A percentile compares a stretch with the other conserved stretches of the same genome.
Conservation (phyloP, 2,888 invertebrate species). For the Hesperia comma region DNA sequence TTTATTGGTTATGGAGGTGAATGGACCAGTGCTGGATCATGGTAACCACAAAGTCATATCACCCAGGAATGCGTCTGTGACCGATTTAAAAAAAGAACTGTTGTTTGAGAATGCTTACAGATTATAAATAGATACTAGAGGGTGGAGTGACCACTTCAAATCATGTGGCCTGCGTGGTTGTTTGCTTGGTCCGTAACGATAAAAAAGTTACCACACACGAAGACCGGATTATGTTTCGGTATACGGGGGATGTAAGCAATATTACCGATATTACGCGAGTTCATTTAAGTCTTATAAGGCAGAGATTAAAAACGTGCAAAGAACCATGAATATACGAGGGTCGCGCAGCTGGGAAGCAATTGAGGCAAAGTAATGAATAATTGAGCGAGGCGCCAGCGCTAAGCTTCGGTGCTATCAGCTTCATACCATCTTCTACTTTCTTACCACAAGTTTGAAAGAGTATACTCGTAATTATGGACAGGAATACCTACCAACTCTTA, state of each 20-base stretch:
- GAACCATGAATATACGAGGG: slow-evolving; percentile 49
- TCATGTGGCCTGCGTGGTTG: not conserved
- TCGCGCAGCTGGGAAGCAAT: slow-evolving; percentile 68
- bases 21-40: too few relatives aligned
- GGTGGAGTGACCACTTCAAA: slow-evolving; percentile 6
- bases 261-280: not conserved
- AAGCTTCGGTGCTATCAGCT: slow-evolving; percentile 46
- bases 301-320: slow-evolving; percentile 37
- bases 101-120: not conserved
- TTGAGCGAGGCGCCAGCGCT: slow-evolving; percentile 78
- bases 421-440: slow-evolving; percentile 1
- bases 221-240: not conserved
- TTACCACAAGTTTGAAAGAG: not conserved
- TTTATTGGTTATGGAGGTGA: too few relatives aligned
- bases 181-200: not conserved
- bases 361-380: too few relatives aligned
- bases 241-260: slow-evolving; percentile 6
- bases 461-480: too few relatives aligned
- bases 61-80: not conserved
- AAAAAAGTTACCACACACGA: slow-evolving; percentile 3
- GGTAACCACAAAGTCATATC: not conserved
- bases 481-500: too few relatives aligned
- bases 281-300: slow-evolving; percentile 12
- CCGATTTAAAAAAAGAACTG: slow-evolving; percentile 2
- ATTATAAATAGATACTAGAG: slow-evolving; percentile 11